Conservation (phyloP, 2,888 invertebrate species). For the Norana najaformis region DNA sequence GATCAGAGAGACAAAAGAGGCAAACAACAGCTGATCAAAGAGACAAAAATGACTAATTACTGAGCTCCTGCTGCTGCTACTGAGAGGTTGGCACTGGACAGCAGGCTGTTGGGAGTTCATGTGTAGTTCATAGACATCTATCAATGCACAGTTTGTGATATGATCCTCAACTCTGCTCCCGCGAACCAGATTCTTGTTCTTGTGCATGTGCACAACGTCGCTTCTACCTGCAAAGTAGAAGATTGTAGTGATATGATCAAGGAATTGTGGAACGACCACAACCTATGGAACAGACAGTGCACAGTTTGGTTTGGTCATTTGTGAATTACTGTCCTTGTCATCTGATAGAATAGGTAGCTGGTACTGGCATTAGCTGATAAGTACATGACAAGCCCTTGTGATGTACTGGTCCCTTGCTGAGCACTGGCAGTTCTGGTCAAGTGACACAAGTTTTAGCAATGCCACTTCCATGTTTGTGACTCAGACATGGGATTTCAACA, state of each 20-base stretch:
- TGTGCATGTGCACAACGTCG: conserved; percentile 55
- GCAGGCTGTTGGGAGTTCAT: conserved; percentile 56
- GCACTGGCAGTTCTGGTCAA: too few relatives aligned
- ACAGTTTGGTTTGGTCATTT: neutral
- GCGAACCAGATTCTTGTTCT: conserved; percentile 55
- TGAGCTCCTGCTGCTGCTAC: neutral
- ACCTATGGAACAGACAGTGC: too few relatives aligned
- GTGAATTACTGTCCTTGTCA: too few relatives aligned
- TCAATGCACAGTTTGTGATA: conserved; percentile 58
- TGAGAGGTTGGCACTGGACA: conserved; percentile 51
- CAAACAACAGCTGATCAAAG: too few relatives aligned
- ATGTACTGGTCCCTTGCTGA: too few relatives aligned
- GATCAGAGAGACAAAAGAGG: neutral
- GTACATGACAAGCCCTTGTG: too few relatives aligned
- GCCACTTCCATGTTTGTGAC: too few relatives aligned
- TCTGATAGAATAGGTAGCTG: too few relatives aligned
- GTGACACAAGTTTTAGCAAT: too few relatives aligned
- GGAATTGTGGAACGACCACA: too few relatives aligned
- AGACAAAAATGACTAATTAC: neutral
- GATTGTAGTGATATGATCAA: neutral
- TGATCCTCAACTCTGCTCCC: conserved; percentile 58
- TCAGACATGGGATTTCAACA: too few relatives aligned
- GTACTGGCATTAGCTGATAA: too few relatives aligned
- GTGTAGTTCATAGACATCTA: conserved; percentile 57
- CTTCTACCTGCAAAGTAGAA: conserved; percentile 43